Evolutionary conservation across 2,113 vertebrate genomes (phyloP).

Genomic region (Ciconia boyciana): DNA sequence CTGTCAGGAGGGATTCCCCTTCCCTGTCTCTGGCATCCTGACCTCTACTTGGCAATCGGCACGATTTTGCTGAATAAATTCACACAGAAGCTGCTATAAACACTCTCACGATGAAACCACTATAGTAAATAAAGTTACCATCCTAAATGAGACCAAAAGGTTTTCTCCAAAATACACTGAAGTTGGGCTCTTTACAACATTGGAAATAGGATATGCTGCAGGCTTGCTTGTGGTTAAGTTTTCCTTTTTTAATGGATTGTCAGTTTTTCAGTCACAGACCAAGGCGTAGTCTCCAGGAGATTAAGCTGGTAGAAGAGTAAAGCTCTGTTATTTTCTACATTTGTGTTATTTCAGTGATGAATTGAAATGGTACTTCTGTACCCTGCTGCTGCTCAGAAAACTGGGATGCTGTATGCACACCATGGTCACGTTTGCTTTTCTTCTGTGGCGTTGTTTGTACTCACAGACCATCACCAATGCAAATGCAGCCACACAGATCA

Average conservation of each 20-base stretch:
- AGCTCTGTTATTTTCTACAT: background rate
- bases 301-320: background rate
- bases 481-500: background rate
- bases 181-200: background rate
- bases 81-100: background rate
- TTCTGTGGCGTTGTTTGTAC: background rate
- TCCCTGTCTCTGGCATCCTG: background rate
- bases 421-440: accelerated
- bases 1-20: background rate
- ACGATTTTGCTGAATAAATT: background rate
- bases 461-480: background rate
- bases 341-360: background rate
- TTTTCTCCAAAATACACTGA: background rate
- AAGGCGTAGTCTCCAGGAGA: background rate
- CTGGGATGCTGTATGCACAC: background rate
- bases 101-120: background rate
- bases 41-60: accelerated
- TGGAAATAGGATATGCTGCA: background rate
- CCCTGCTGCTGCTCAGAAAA: background rate
- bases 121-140: background rate
- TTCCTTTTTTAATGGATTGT: background rate
- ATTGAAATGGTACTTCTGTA: background rate
- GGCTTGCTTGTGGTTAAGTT: background rate
- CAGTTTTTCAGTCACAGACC: background rate
- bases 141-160: background rate